Percentiles rank a stretch among this genome's conserved stretches.
Conservation (phyloP, 2,888 invertebrate species). For the Calliphora vomitoria region DNA sequence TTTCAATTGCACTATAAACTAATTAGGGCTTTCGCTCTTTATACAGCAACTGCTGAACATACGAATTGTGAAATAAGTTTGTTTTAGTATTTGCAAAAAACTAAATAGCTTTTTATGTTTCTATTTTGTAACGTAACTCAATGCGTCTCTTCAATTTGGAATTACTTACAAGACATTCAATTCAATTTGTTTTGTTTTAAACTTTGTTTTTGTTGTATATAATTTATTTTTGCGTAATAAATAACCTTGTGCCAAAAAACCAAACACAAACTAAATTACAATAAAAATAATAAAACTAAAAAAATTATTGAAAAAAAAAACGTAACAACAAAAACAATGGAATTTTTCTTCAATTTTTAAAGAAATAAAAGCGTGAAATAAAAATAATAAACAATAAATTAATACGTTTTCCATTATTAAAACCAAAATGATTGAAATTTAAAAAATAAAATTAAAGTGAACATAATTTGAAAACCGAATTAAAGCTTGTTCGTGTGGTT, state of each 20-base stretch:
- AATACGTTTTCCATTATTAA: constrained; percentile 56
- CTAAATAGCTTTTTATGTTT: background rate
- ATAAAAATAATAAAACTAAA: constrained; percentile 38
- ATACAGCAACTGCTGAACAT: background rate
- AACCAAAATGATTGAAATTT: constrained; percentile 26
- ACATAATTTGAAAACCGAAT: constrained; percentile 5
- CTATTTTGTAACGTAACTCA: constrained; percentile 21
- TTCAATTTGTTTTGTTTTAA: constrained; percentile 36
- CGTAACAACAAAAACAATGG: constrained; percentile 40
- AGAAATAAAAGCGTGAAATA: constrained; percentile 49
- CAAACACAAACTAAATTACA: constrained; percentile 51
- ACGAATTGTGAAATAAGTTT: background rate
- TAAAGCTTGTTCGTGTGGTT: constrained; percentile 27
- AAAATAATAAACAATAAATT: constrained; percentile 60
- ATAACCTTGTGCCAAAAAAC: constrained; percentile 71
- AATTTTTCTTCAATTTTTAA: constrained; percentile 7
- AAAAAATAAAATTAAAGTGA: background rate
- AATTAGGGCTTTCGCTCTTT: background rate
- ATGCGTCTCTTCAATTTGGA: constrained; percentile 28
- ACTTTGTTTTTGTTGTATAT: constrained; percentile 38
- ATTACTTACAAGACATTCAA: constrained; percentile 65
- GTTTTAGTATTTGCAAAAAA: background rate
- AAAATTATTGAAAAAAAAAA: constrained; percentile 24
- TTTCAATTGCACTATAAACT: background rate
- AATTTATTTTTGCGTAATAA: constrained; percentile 65